Evolutionary conservation across 2,797 vertebrate genomes (phyloP).

Genomic region (Eospalax fontanierii): DNA sequence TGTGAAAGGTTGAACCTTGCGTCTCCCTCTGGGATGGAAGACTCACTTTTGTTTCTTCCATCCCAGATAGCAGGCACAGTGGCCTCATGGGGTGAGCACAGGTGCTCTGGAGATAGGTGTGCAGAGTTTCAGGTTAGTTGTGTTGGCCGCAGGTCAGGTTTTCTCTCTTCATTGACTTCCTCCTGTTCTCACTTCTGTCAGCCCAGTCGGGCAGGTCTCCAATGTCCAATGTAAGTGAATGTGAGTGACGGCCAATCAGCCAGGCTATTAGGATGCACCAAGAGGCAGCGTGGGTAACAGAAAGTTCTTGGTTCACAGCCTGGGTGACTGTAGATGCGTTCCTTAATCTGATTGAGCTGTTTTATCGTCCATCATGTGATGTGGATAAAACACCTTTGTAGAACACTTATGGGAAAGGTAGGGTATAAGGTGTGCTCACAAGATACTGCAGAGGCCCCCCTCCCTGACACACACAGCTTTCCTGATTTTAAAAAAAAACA

Average conservation of each 20-base stretch:
- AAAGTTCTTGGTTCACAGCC: not conserved
- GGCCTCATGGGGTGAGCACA: not conserved
- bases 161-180: not conserved
- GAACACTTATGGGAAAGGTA: not conserved
- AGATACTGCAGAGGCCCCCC: no score
- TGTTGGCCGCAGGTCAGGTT: not conserved
- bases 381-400: not conserved
- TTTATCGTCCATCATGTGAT: not conserved
- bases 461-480: no score
- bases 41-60: not conserved
- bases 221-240: not conserved
- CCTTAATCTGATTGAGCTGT: not conserved
- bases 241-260: not conserved
- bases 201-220: not conserved
- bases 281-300: not conserved
- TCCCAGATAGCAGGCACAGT: conserved; percentile 28
- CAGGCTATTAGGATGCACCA: not conserved
- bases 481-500: no score
- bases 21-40: not conserved
- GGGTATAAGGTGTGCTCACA: not conserved
- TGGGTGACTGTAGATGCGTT: not conserved
- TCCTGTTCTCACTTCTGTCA: not conserved
- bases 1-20: no score
- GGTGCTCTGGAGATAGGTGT: not conserved
- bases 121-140: not conserved